These are phyloP conservation scores for Lasaia peninsularis DNA, from an alignment of 1,140 invertebrate genomes.

Conservation along the genomic window DNA sequence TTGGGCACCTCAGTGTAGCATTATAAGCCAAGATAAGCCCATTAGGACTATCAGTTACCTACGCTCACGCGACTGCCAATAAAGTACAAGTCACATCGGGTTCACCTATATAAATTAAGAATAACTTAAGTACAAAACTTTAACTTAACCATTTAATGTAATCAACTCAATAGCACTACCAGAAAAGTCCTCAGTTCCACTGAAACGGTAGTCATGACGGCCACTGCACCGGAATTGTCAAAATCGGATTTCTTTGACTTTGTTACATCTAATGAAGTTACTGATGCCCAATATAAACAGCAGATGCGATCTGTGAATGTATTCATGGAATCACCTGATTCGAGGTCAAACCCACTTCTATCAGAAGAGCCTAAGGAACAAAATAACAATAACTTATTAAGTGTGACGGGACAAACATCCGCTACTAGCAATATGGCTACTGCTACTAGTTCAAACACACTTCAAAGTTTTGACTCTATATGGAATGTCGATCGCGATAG, in stretches of 20 bases:
- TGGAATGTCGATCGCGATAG: slow-evolving; percentile 85
- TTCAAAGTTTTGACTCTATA: slow-evolving; percentile 80
- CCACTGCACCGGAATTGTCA: slow-evolving; percentile 84
- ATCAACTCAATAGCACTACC: slow-evolving; percentile 34
- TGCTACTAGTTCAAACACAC: slow-evolving; percentile 62
- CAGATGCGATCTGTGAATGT: slow-evolving; percentile 81
- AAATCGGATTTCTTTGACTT: slow-evolving; percentile 93
- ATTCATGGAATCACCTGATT: slow-evolving; percentile 77
- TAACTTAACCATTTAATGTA: slow-evolving; percentile 45
- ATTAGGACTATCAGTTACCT: slow-evolving; percentile 61
- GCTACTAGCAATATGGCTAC: slow-evolving; percentile 57
- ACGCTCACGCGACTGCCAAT: slow-evolving; percentile 72
- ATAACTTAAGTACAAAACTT: slow-evolving; percentile 66
- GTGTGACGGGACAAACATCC: slow-evolving; percentile 57
- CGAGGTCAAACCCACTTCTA: slow-evolving; percentile 69
- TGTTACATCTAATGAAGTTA: slow-evolving; percentile 86
- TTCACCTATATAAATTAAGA: slow-evolving; percentile 67
- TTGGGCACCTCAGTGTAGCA: slow-evolving; percentile 50
- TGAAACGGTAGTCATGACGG: slow-evolving; percentile 85
- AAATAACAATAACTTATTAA: slow-evolving; percentile 83
- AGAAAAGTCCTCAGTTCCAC: slow-evolving; percentile 49
- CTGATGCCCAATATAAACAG: slow-evolving; percentile 79
- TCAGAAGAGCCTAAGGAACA: slow-evolving; percentile 80
- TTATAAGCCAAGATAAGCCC: slow-evolving; percentile 33
- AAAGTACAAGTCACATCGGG: slow-evolving; percentile 74